phyloP scores from a whole-genome alignment of 1,140 invertebrate species.

The Heliconius hermathena region DNA sequence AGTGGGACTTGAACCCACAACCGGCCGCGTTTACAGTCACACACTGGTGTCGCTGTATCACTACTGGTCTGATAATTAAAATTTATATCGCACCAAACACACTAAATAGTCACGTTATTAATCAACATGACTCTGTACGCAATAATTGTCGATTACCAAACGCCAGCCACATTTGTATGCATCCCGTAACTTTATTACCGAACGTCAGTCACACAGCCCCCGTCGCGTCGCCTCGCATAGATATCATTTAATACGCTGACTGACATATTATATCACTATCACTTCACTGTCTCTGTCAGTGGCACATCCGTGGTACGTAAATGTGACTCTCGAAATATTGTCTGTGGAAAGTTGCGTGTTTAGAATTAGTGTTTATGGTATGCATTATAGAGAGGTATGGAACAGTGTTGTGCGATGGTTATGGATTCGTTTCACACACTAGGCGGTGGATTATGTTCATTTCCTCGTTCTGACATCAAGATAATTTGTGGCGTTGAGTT shows the following conservation, averaged over 20 bases:
- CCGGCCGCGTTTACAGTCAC: too few relatives aligned
- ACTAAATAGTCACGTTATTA: not conserved
- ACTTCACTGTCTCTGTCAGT: not conserved
- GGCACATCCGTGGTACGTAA: not conserved
- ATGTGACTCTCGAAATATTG: not conserved
- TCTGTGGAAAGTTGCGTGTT: not conserved
- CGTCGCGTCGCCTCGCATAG: not conserved
- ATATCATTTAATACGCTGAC: conserved; percentile 17
- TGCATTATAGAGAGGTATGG: too few relatives aligned
- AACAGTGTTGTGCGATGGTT: too few relatives aligned
- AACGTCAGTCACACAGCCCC: conserved; percentile 15
- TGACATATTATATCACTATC: conserved; percentile 12
- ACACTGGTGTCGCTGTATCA: too few relatives aligned
- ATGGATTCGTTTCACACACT: too few relatives aligned
- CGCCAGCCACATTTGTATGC: conserved; percentile 24
- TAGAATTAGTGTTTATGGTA: not conserved
- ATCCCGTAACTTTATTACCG: conserved; percentile 25
- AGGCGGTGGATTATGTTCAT: too few relatives aligned
- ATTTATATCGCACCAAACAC: not conserved
- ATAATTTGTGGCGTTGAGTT: too few relatives aligned
- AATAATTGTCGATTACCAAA: conserved; percentile 25
- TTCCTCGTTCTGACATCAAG: too few relatives aligned
- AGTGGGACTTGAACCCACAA: too few relatives aligned
- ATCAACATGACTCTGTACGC: conserved; percentile 1
- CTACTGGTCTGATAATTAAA: not conserved